A percentile compares a stretch with the other conserved stretches of the same genome.
Conservation (phyloP, 2,888 invertebrate genomes). For the Hemistola chrysoprasaria region DNA sequence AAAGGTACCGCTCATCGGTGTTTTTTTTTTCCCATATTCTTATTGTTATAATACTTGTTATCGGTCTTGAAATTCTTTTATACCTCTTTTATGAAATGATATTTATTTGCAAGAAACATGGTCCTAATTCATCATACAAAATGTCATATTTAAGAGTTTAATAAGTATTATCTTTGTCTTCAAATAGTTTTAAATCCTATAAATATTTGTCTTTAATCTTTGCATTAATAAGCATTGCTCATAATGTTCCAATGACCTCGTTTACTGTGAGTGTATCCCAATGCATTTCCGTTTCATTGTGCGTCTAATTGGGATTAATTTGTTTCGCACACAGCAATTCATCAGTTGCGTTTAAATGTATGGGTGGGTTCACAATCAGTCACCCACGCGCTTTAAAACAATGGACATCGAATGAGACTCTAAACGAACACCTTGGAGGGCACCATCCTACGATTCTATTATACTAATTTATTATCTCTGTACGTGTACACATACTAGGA, state of each 20-base stretch:
- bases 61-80: too few relatives aligned
- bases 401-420: conserved; percentile 52
- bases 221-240: neutral
- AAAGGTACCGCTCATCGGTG: too few relatives aligned
- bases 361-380: conserved; percentile 68
- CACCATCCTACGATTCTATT: conserved; percentile 46
- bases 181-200: too few relatives aligned
- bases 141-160: too few relatives aligned
- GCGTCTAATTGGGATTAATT: conserved; percentile 64
- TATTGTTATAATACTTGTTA: too few relatives aligned
- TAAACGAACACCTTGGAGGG: conserved; percentile 52
- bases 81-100: too few relatives aligned
- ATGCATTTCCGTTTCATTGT: conserved; percentile 49
- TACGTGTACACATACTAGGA: too few relatives aligned
- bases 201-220: too few relatives aligned
- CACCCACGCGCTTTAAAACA: conserved; percentile 64
- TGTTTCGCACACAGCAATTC: conserved; percentile 60
- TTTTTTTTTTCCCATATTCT: too few relatives aligned
- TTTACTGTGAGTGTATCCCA: conserved; percentile 8
- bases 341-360: conserved; percentile 49
- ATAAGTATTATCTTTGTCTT: too few relatives aligned
- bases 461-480: conserved; percentile 43
- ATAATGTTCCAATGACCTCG: conserved; percentile 9
- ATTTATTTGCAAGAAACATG: too few relatives aligned
- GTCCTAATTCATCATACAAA: too few relatives aligned